Evolutionary conservation across 2,113 vertebrate species (phyloP).

Genomic region (Muntiacus reevesi): DNA sequence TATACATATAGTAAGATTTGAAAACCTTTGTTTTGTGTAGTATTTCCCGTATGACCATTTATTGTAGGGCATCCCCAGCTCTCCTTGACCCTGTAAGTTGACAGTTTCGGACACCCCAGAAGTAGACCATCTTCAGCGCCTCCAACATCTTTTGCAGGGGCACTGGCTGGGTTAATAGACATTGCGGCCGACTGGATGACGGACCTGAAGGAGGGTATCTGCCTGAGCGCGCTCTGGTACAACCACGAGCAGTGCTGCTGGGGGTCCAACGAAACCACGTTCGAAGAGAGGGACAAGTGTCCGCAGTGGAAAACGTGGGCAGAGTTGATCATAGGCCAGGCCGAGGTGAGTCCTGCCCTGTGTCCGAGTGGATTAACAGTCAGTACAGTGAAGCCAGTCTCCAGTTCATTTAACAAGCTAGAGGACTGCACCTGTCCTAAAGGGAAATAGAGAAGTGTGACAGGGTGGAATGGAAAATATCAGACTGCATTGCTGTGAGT

Average conservation of each 20-base stretch:
- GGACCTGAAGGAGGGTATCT: conserved; percentile 98
- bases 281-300: conserved; percentile 97
- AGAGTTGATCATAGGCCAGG: conserved; percentile 96
- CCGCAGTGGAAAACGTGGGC: conserved; percentile 99
- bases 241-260: conserved; percentile 99
- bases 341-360: conserved; percentile 87
- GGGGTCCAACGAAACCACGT: conserved; percentile 96
- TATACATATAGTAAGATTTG: not conserved
- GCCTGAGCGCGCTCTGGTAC: conserved; percentile 96
- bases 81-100: not conserved
- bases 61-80: not conserved
- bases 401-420: not conserved
- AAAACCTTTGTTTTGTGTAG: not conserved
- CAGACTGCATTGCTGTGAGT: not conserved
- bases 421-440: not conserved
- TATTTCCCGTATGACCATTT: not conserved
- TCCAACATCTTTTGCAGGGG: conserved; percentile 81
- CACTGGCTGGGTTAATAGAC: conserved; percentile 97
- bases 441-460: not conserved
- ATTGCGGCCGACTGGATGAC: conserved; percentile 99
- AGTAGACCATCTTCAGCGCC: not conserved
- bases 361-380: not conserved
- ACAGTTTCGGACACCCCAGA: not conserved
- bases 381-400: not conserved
- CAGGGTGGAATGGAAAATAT: not conserved